Evolutionary conservation across 2,113 vertebrate genomes (phyloP).

Genomic region (Corydoras sp.): DNA sequence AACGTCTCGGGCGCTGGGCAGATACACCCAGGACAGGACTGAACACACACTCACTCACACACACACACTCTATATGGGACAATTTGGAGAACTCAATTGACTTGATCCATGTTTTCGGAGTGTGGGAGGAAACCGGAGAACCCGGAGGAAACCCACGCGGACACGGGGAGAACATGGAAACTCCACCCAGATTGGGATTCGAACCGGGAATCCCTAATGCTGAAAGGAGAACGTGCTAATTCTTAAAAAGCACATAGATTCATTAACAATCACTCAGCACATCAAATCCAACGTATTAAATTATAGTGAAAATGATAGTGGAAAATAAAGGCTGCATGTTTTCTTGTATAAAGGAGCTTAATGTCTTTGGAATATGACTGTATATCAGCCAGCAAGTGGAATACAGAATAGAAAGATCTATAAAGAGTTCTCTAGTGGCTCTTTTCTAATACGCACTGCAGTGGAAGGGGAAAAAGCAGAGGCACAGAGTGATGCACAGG

Average conservation of each 20-base stretch:
- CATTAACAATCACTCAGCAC: slow-evolving; percentile 54
- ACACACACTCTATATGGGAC: too few species aligned
- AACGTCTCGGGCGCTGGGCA: too few species aligned
- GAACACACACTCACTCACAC: too few species aligned
- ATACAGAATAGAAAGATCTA: slow-evolving; percentile 30
- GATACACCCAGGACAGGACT: too few species aligned
- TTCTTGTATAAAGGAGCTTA: slow-evolving; percentile 55
- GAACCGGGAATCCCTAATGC: too few species aligned
- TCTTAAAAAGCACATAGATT: slow-evolving; percentile 48
- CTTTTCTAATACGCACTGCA: neutral
- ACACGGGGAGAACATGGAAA: too few species aligned
- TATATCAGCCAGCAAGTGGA: slow-evolving; percentile 51
- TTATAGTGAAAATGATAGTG: slow-evolving; percentile 50
- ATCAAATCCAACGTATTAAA: slow-evolving; percentile 47
- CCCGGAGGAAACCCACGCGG: too few species aligned
- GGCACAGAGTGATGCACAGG: slow-evolving; percentile 5
- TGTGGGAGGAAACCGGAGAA: too few species aligned
- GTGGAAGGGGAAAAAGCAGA: slow-evolving; percentile 16
- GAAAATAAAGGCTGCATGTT: slow-evolving; percentile 49
- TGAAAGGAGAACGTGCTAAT: neutral
- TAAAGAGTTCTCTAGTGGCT: slow-evolving; percentile 25
- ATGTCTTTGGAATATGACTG: slow-evolving; percentile 44
- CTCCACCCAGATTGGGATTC: too few species aligned
- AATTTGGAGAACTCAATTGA: too few species aligned
- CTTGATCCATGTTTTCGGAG: too few species aligned